Base-by-base conservation (phyloP, 2,888 invertebrate genomes). In the Acleris holmiana region DNA sequence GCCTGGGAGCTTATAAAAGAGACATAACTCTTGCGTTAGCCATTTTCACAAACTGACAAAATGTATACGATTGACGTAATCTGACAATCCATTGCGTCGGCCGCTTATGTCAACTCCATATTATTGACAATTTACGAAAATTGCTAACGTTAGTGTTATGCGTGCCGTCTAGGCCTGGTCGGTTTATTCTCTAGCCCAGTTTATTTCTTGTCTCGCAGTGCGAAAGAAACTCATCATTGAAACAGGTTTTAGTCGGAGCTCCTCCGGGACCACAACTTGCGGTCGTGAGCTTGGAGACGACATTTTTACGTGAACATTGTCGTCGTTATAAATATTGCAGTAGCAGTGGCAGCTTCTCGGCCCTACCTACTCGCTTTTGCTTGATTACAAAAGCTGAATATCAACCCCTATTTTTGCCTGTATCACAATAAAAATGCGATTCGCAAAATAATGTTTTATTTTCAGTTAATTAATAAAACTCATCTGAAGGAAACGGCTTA, bases 291-390 rank as follows among this genome's bases (percentile, higher is more conserved):
- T 61, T 44, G 44, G 53, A 58, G 61, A 54, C 60, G 57, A 61
- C 61, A 67, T 67, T 65, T 65, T 61, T 61, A 64, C 67, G 51
- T 65, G 67, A 57, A 62, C 61, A 68, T 61, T 41, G 58, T 66
- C 61, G 40, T 49, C 58, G 35, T 66, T 66, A 51, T 68, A 66
- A 61, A 66, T 68, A 66, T 61, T 68, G 50, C 25, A 68, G 61
- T 21, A 65, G 64, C 55, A 17, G 25, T 23, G 44, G 29, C 29
- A 15, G 41, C 54, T 35, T 41, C n/a, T 47, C 49, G 8, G 46
- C 55, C 57, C 21, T 18, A 35, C 35, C 35, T 29, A 18, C 47
- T 25, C 53, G 53, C 49, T 65, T 59, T 59, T 54, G 58, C 53
- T 46, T 55, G 64, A 65, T 65, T 65, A 40, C 54, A 41, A 59